These are phyloP conservation scores for Amiota minor DNA, from an alignment of 2,888 invertebrate genomes.

Conservation along the genomic window DNA sequence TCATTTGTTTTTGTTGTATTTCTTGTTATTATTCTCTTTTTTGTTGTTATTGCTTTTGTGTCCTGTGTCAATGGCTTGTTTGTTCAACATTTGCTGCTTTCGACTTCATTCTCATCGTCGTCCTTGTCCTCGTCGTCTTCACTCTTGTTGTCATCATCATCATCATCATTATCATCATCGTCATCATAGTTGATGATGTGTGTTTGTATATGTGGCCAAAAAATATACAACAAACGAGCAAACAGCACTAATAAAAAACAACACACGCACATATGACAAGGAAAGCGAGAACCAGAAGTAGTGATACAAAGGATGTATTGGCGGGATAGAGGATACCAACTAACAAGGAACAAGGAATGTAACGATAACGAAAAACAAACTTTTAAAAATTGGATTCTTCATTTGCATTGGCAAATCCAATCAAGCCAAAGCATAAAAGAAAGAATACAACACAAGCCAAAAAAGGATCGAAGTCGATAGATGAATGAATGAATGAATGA, in stretches of 20 bases:
- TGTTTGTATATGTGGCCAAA: conserved; percentile 52
- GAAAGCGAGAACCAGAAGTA: background rate
- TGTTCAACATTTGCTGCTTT: conserved; percentile 35
- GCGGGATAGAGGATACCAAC: conserved; percentile 30
- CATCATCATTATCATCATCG: background rate
- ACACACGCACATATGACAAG: conserved; percentile 12
- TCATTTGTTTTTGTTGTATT: conserved; percentile 44
- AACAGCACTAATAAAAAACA: conserved; percentile 34
- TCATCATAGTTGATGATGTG: conserved; percentile 22
- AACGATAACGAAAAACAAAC: conserved; percentile 70
- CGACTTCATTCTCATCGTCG: background rate
- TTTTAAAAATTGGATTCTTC: conserved; percentile 70
- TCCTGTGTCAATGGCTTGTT: conserved; percentile 58
- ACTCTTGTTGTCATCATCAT: background rate
- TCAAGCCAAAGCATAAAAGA: conserved; percentile 65
- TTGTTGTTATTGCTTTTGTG: conserved; percentile 40
- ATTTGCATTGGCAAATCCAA: conserved; percentile 70
- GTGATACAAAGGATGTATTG: conserved; percentile 13
- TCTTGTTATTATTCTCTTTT: conserved; percentile 31
- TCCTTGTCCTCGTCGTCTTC: background rate
- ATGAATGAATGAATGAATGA: conserved; percentile 57
- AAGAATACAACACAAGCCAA: background rate
- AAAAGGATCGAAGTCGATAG: conserved; percentile 47
- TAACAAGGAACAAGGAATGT: conserved; percentile 56
- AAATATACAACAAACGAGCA: conserved; percentile 48